Conservation (phyloP, 2,113 vertebrate genomes). For the Eupsittula cactorum region DNA sequence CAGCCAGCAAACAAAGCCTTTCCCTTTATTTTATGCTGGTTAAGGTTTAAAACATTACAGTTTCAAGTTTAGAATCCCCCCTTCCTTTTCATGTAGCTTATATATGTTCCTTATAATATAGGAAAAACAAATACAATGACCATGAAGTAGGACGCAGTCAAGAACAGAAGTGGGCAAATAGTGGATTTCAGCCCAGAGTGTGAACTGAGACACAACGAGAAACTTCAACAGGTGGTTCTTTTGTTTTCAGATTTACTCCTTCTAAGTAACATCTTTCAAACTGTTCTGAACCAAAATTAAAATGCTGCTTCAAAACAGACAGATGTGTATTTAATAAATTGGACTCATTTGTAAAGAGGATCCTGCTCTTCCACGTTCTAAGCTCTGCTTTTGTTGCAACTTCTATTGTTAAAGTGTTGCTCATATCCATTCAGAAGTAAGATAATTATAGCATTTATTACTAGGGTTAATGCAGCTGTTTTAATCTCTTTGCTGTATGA, state of each 20-base stretch:
- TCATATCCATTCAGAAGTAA: background rate
- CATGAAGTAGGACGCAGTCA: background rate
- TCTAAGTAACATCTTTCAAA: background rate
- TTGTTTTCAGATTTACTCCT: background rate
- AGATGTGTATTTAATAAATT: background rate
- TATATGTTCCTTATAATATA: background rate
- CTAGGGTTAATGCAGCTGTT: background rate
- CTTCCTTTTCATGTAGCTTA: background rate
- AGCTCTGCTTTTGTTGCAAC: background rate
- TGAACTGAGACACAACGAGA: background rate
- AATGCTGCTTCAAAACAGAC: background rate
- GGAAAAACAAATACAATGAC: background rate
- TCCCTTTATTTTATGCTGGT: background rate
- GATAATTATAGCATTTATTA: background rate
- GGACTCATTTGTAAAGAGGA: background rate
- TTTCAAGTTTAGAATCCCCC: background rate
- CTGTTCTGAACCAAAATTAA: background rate
- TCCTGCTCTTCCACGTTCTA: background rate
- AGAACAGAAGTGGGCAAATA: background rate
- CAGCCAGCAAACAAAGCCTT: background rate
- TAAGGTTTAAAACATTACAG: background rate
- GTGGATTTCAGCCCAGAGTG: background rate
- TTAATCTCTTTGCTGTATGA: background rate
- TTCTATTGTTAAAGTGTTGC: background rate
- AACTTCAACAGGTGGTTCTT: background rate